phyloP scores from a whole-genome alignment of 2,888 invertebrate species.

The Flabesymbios commensalis region DNA sequence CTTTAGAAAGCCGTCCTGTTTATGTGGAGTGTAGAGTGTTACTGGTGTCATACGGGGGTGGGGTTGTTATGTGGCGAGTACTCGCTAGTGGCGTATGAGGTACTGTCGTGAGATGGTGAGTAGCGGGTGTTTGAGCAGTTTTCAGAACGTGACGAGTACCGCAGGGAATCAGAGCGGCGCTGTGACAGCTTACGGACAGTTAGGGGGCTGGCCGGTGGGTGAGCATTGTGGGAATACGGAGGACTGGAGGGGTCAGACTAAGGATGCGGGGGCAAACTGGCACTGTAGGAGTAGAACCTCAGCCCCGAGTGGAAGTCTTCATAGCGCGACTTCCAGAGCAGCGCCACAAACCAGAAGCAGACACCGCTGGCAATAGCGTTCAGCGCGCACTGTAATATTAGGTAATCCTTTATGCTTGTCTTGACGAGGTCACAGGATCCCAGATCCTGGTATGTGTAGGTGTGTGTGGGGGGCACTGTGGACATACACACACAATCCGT shows the following conservation, averaged over 20 bases:
- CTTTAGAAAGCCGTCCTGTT: too few species aligned
- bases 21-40: too few species aligned
- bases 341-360: conserved; percentile 26
- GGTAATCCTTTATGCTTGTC: conserved; percentile 29
- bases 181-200: conserved; percentile 4
- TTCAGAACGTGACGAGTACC: too few species aligned
- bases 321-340: conserved; percentile 28
- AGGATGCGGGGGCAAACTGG: conserved; percentile 11
- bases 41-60: too few species aligned
- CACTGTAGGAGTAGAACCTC: conserved; percentile 26
- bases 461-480: background rate
- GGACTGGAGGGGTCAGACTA: conserved; percentile 11
- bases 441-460: conserved; percentile 15
- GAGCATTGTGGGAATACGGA: conserved; percentile 5
- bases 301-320: conserved; percentile 23
- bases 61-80: too few species aligned
- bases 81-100: too few species aligned
- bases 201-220: background rate
- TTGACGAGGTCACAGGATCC: conserved; percentile 14
- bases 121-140: too few species aligned
- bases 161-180: too few species aligned
- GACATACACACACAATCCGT: conserved; percentile 14
- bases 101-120: too few species aligned
- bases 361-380: conserved; percentile 28
- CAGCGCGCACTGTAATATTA: conserved; percentile 27